Percentiles rank a stretch among this genome's conserved stretches.
Evolutionary conservation across 2,113 vertebrate species (phyloP).

Genomic region (Upupa epops): DNA sequence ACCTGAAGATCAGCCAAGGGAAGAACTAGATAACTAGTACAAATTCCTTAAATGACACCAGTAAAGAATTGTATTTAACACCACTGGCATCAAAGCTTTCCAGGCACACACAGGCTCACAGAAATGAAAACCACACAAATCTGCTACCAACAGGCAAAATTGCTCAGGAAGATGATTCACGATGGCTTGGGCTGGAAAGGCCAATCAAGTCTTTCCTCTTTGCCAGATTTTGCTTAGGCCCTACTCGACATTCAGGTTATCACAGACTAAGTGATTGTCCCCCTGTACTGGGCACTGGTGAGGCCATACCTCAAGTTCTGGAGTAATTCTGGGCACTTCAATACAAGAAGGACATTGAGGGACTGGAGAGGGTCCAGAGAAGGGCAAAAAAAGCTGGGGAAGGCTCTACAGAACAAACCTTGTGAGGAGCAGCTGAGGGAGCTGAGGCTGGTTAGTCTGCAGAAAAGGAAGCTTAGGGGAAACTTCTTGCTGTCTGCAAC

Average conservation of each 20-base stretch:
- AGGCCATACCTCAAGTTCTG: too few species aligned
- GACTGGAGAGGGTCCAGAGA: too few species aligned
- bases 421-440: too few species aligned
- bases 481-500: too few species aligned
- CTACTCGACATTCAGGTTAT: not conserved
- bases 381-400: too few species aligned
- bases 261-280: too few species aligned
- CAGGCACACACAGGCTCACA: not conserved
- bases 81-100: not conserved
- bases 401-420: too few species aligned
- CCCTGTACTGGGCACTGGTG: too few species aligned
- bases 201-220: not conserved
- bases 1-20: not conserved
- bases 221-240: not conserved
- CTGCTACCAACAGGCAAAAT: not conserved
- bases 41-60: not conserved
- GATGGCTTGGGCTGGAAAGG: not conserved
- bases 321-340: too few species aligned
- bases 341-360: too few species aligned
- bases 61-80: not conserved
- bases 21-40: not conserved
- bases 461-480: too few species aligned
- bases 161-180: not conserved
- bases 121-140: not conserved
- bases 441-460: too few species aligned